Conservation (phyloP, 2,113 vertebrate genomes). For the Thamnaconus septentrionalis region DNA sequence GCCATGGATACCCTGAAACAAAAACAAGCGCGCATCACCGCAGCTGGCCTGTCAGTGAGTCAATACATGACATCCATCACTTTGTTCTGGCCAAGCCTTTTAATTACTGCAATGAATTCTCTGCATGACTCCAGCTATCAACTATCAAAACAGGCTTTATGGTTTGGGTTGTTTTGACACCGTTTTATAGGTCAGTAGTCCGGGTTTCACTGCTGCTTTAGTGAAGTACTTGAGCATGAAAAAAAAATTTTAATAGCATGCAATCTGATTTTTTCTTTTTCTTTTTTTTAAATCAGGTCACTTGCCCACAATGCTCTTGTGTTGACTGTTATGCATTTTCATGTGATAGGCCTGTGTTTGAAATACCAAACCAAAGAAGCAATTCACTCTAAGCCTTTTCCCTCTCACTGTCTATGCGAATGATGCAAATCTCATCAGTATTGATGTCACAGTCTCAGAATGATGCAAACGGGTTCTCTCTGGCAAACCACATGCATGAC, state of each 20-base stretch:
- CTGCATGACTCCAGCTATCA: constrained; percentile 41
- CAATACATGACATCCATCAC: constrained; percentile 73
- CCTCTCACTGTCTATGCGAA: constrained; percentile 7
- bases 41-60: constrained; percentile 50
- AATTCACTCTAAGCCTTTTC: background rate
- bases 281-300: too few relatives aligned
- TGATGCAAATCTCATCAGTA: constrained; percentile 31
- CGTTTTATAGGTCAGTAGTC: constrained; percentile 27
- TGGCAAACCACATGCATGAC: constrained; percentile 12
- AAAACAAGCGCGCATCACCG: constrained; percentile 17
- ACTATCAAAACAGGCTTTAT: constrained; percentile 42
- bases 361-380: constrained; percentile 10
- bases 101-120: constrained; percentile 74
- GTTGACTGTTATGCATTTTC: background rate
- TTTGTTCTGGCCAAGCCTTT: constrained; percentile 58
- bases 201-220: background rate
- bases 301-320: too few relatives aligned
- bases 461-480: constrained; percentile 26
- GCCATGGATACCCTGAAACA: constrained; percentile 30
- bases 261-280: too few relatives aligned
- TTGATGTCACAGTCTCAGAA: constrained; percentile 29
- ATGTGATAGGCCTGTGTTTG: background rate
- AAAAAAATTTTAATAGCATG: background rate
- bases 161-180: constrained; percentile 41
- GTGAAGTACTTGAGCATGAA: constrained; percentile 6